Base-by-base conservation (phyloP, 2,797 vertebrate species). In the Sparus aurata region DNA sequence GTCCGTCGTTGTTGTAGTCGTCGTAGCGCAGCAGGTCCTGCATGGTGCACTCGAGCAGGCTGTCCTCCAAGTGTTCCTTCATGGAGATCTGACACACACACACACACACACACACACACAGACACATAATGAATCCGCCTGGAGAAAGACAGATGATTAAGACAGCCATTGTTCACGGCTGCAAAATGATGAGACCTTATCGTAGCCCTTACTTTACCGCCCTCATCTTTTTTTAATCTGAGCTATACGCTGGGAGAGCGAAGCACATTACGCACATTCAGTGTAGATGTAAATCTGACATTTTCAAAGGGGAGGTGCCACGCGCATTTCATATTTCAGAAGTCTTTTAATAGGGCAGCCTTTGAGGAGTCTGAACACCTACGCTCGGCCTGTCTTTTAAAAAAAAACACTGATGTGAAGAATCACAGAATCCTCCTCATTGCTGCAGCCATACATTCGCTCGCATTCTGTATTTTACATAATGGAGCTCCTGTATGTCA, bases 11-110 rank as follows among this genome's bases (percentile, higher is more conserved):
- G 92, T 99, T 96, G 93, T 98, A 98, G 90, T 99, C 98, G 5
- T 99, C 98, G 16, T 98, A 98, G 0, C 91, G 96, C 41, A 99
- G 95, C 73, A 99, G 96, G 91, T 98, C 97, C 25, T 95, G 94
- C n/a, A 96, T 95, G 0, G 95, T 96, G 90, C 98, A 99, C 23
- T 95, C 95, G 87, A 96, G 72, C 9, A 97, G 87, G 79, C 94
- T 94, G 49, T 94, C 95, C 9, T 94, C 96, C 86, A 97, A 77
- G n/a, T 94, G 95, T 66, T 95, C 91, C 82, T 93, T 95, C 87
- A 92, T 76, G 0, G 93, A 94, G 53, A 96, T 91, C 95, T 95
- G 62, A 73, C 22, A 49, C 61, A 71, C 53, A 76, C 52, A 81
- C 34, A 73, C 12, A 73, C 41, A 85, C 20, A 60, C 3, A 73